Base-by-base conservation (phyloP, 2,797 vertebrate species). In the Poecilia velifera region DNA sequence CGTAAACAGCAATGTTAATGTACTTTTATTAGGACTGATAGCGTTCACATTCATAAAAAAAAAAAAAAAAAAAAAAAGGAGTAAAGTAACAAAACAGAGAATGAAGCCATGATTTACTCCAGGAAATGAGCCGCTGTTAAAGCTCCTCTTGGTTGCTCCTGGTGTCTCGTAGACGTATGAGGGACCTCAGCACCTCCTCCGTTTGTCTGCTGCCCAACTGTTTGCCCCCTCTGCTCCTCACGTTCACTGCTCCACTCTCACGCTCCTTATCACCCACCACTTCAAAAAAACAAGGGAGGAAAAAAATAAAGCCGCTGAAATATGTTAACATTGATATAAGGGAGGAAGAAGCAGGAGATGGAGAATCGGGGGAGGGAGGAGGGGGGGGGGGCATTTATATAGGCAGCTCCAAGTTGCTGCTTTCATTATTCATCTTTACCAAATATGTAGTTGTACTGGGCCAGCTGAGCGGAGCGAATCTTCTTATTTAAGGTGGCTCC, bases 371-470 rank as follows among this genome's bases (percentile, higher is more conserved):
- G 10, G n/a, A n/a, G 31, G 31, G 31, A 31, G 31, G 31, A 1
- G 1, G 31, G n/a, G 22, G 14, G 31, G 20, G 45, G 34, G 18
- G 22, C 43, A 20, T 25, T 16, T 28, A 51, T 53, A 39, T 18
- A 64, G 31, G 45, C 2, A 18, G 47, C 34, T 84, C 72, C 16
- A 49, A 46, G 57, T 8, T 57, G 59, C 39, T 7, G 77, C 34
- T 73, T 49, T 20, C 9, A 3, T 47, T 49, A 68, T 79, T 77
- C 53, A 68, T 86, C 64, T 83, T 94, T 93, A 99, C 98, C 98
- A 81, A 99, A 95, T 92, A 97, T 97, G 94, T 98, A 98, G 93
- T 99, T 99, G 94, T 98, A 98, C 86, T 97, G 97, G 45, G 96
- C 88, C 36, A 98, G 93, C 88, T 98, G 97, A 64, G 98, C 97